Conservation (phyloP, 2,888 invertebrate species). For the Lapara coniferarum region DNA sequence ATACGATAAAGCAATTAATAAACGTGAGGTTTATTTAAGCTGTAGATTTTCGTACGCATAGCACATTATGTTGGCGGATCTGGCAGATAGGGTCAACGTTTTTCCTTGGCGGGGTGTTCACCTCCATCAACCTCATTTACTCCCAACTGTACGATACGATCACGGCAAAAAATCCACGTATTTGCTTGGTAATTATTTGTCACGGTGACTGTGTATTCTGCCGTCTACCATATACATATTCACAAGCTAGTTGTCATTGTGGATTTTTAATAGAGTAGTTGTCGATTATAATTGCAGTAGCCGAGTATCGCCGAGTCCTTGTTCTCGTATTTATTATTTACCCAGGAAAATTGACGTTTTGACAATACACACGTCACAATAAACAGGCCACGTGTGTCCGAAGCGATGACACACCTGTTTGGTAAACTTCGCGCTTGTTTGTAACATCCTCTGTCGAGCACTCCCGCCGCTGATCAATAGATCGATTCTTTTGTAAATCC, state of each 20-base stretch:
- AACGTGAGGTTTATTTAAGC: slow-evolving; percentile 10
- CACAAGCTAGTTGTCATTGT: slow-evolving; percentile 3
- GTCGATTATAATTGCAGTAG: slow-evolving; percentile 30
- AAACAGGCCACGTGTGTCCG: slow-evolving; percentile 41
- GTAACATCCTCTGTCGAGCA: slow-evolving; percentile 30
- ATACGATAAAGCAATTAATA: neutral
- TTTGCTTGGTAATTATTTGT: slow-evolving; percentile 33
- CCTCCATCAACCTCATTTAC: slow-evolving; percentile 66
- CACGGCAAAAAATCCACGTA: slow-evolving; percentile 39
- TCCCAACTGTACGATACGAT: slow-evolving; percentile 45
- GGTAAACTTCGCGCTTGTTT: slow-evolving; percentile 30
- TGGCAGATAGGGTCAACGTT: slow-evolving; percentile 73
- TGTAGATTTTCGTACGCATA: slow-evolving; percentile 33
- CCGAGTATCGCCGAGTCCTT: slow-evolving; percentile 46
- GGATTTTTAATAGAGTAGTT: neutral
- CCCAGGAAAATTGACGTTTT: slow-evolving; percentile 59
- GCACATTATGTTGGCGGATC: slow-evolving; percentile 58
- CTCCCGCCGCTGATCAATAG: neutral
- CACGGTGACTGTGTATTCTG: slow-evolving; percentile 31
- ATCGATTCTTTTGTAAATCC: neutral
- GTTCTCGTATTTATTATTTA: slow-evolving; percentile 66
- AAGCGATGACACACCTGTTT: slow-evolving; percentile 38
- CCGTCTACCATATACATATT: neutral
- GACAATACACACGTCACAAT: slow-evolving; percentile 38
- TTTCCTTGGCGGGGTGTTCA: slow-evolving; percentile 81